A percentile compares a stretch with the other conserved stretches of the same genome.
Conservation (phyloP, 92 coral and sea anemone species). For the Metridium senile region DNA sequence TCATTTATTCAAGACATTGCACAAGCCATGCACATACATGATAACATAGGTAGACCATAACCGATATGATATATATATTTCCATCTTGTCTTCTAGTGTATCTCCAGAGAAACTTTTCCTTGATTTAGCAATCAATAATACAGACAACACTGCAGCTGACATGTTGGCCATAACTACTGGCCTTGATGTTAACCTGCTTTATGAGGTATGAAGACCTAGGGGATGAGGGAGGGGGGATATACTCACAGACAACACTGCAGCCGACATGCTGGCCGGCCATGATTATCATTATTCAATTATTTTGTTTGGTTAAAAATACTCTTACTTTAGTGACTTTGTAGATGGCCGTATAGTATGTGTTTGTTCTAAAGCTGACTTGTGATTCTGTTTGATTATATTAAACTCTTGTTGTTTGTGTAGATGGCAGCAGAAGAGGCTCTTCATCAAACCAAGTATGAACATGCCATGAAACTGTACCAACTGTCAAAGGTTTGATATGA, state of each 20-base stretch:
- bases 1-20: too few species aligned
- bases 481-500: constrained; percentile 74
- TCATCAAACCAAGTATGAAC: constrained; percentile 66
- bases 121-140: constrained; percentile 87
- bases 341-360: too few species aligned
- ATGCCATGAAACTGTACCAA: constrained; percentile 91
- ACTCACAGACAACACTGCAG: too few species aligned
- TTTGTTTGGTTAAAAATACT: too few species aligned
- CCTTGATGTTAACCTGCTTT: constrained; percentile 85
- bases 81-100: constrained; percentile 27
- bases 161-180: constrained; percentile 92
- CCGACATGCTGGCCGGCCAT: too few species aligned
- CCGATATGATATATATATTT: neutral
- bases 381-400: too few species aligned
- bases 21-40: neutral
- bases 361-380: too few species aligned
- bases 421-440: constrained; percentile 93
- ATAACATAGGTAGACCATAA: neutral
- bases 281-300: too few species aligned
- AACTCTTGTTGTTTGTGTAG: too few species aligned
- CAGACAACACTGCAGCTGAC: constrained; percentile 95
- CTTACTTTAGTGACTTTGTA: too few species aligned
- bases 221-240: too few species aligned
- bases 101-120: constrained; percentile 95
- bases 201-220: constrained; percentile 40